A percentile compares a stretch with the other conserved stretches of the same genome.
Conservation (phyloP, 2,113 vertebrate genomes). For the Recurvirostra avosetta region DNA sequence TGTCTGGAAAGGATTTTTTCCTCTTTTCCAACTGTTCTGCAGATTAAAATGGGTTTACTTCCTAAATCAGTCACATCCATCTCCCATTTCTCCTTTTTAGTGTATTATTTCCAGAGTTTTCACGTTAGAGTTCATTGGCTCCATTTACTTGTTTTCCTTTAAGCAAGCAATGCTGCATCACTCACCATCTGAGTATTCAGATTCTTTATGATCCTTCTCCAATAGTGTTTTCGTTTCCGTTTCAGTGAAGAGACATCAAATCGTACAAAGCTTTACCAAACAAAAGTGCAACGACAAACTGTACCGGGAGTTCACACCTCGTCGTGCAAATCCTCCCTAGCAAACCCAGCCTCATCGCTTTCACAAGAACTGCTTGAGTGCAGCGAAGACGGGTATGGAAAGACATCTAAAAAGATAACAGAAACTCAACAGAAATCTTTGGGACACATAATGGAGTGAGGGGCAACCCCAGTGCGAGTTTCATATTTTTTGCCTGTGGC, state of each 20-base stretch:
- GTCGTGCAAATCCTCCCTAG: background rate
- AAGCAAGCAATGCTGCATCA: background rate
- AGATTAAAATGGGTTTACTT: background rate
- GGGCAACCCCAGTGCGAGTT: background rate
- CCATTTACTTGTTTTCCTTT: background rate
- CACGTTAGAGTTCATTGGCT: background rate
- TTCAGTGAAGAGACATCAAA: background rate
- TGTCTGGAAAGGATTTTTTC: background rate
- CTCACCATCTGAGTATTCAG: background rate
- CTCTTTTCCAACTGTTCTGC: background rate
- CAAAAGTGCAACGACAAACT: background rate
- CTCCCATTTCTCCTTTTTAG: background rate
- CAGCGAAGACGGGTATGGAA: background rate
- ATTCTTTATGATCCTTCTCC: background rate
- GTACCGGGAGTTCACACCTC: background rate
- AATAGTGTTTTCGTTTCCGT: background rate
- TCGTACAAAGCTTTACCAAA: background rate
- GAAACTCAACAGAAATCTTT: background rate
- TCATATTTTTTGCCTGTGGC: rapidly evolving
- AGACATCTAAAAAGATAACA: background rate
- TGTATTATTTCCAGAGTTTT: background rate
- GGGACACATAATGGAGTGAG: background rate
- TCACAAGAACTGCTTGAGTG: background rate
- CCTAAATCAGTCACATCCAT: background rate
- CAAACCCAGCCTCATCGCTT: background rate